These are phyloP conservation scores for Rhabdornis inornatus DNA, from an alignment of 2,113 vertebrate genomes.

Conservation along the genomic window DNA sequence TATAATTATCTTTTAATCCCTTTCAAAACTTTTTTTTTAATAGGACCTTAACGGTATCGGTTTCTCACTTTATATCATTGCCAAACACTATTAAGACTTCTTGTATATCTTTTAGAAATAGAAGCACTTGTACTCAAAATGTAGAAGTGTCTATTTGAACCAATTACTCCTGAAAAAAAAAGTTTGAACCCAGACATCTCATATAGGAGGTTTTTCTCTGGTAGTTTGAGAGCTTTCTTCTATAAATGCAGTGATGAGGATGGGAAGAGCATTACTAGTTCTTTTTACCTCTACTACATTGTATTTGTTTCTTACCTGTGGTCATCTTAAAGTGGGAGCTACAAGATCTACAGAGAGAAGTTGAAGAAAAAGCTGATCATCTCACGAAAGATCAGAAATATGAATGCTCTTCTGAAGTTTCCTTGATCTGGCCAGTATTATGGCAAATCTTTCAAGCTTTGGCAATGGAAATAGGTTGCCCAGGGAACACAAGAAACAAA, in stretches of 20 bases:
- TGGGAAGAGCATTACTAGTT: neutral
- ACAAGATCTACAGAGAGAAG: neutral
- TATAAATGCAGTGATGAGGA: neutral
- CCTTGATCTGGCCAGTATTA: neutral
- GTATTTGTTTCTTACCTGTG: neutral
- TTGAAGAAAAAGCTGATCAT: neutral
- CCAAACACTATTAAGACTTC: neutral
- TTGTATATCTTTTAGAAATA: neutral
- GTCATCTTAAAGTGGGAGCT: neutral
- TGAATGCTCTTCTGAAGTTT: neutral
- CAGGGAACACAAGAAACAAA: neutral
- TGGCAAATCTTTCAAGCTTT: neutral
- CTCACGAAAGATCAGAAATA: neutral
- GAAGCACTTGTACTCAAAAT: neutral
- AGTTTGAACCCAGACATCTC: neutral
- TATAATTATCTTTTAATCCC: conserved; percentile 2
- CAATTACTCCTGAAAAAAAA: neutral
- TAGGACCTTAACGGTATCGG: neutral
- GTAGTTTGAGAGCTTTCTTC: neutral
- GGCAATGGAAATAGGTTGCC: neutral
- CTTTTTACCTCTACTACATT: neutral
- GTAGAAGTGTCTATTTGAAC: neutral
- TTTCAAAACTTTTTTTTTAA: neutral
- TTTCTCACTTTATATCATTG: neutral
- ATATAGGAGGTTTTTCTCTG: neutral